Percentiles rank a stretch among this genome's conserved stretches.
Evolutionary conservation across 2,113 vertebrate genomes (phyloP).

Genomic region (Parus major): DNA sequence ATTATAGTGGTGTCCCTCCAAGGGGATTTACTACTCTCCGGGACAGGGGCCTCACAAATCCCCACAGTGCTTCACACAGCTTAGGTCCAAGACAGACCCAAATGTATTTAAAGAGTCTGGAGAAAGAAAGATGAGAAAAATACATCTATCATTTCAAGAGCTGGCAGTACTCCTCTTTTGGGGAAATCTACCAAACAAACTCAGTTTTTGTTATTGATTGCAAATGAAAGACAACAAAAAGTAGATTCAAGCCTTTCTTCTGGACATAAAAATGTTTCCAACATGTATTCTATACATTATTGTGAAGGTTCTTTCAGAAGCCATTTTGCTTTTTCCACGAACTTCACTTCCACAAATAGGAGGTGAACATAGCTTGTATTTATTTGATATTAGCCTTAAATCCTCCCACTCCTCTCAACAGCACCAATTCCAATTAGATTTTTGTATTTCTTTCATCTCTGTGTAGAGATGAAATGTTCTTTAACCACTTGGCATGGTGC

Average conservation of each 20-base stretch:
- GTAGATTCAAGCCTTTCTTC: not conserved
- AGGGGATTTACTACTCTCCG: no score
- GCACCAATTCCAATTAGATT: not conserved
- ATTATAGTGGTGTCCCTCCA: no score
- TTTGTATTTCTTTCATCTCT: not conserved
- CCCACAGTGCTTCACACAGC: not conserved
- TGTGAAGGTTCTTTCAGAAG: not conserved
- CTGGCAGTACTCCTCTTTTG: not conserved
- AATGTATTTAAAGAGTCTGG: not conserved
- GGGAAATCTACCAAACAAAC: not conserved
- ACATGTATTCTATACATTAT: not conserved
- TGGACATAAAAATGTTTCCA: not conserved
- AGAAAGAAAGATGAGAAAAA: not conserved
- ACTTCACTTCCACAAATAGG: not conserved
- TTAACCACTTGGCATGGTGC: not conserved
- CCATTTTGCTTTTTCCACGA: not conserved
- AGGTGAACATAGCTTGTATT: not conserved
- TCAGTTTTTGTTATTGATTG: not conserved
- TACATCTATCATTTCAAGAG: not conserved
- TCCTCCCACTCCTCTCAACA: not conserved
- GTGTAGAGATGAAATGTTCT: not conserved
- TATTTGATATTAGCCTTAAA: conserved; percentile 4
- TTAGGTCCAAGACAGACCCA: not conserved
- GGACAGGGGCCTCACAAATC: no score
- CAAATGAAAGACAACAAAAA: not conserved